Evolutionary conservation across 2,797 vertebrate species (phyloP), one percentile per base, ranked within the genome.

Genomic region (Fistularia commersonii): DNA sequence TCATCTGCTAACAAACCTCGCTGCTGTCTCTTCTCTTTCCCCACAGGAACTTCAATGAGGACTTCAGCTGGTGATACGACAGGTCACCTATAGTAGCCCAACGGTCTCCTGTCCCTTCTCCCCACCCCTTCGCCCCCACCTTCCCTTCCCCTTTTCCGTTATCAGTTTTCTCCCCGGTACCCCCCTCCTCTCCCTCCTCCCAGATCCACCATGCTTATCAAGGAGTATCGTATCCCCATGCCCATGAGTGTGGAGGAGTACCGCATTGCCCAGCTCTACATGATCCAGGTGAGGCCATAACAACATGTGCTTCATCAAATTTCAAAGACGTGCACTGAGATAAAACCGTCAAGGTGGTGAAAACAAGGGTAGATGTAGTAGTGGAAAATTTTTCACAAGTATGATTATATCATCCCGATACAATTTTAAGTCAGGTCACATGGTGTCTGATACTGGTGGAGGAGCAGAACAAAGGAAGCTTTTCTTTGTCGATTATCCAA

Each of bases 191-290:
- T 52, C 53, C 40, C 32, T 43, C 48, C 45, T 51, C 47, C 41
- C 51, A 58, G 63, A 72, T 44, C 72, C 94, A 95, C 90, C 83
- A 98, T 97, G 94, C 93, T 98, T 38, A 95, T 97, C 86, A 98
- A 98, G 80, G 96, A 98, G 81, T 97, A 98, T 73, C 94, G 93
- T 40, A 97, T 98, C 82, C 95, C 95, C 64, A 94, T 98, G 80
- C 96, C 95, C 0, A 92, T 98, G 95, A 98, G 95, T 8, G 94
- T 99, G 92, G 97, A 98, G 51, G 97, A 98, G 77, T 98, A 99
- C 88, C 94, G 97, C 69, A 98, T 99, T 8, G 97, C 97, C 1
- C 97, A 99, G 91, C 93, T 99, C 54, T 99, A 99, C 82, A 99
- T 99, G 97, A 98, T 98, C 44, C 97, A 99, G 96, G 96, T 97